A percentile compares a stretch with the other conserved stretches of the same genome.
Evolutionary conservation across 2,888 invertebrate genomes (phyloP).

Genomic region (Pheosia tremula): DNA sequence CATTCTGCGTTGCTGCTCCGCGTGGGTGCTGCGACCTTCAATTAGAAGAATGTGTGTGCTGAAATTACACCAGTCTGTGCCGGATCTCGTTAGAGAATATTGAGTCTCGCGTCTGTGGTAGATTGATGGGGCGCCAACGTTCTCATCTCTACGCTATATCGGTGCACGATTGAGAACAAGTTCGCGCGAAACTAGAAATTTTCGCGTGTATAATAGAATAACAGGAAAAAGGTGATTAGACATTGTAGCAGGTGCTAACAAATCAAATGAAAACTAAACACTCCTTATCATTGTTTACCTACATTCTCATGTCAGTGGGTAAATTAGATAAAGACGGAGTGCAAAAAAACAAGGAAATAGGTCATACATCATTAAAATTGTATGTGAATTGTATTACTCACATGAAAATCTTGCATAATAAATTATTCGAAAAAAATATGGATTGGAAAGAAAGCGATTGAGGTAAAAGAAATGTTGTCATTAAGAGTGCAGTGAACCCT

Average conservation of each 20-base stretch:
- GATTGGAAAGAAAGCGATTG: conserved; percentile 20
- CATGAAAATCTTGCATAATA: neutral
- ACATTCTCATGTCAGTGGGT: conserved; percentile 66
- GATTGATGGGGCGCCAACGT: conserved; percentile 62
- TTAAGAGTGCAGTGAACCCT: conserved; percentile 66
- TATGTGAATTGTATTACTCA: conserved; percentile 18
- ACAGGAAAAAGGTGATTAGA: conserved; percentile 51
- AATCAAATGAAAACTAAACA: conserved; percentile 53
- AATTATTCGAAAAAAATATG: neutral
- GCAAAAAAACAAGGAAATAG: conserved; percentile 45
- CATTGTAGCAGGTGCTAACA: conserved; percentile 34
- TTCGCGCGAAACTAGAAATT: conserved; percentile 36
- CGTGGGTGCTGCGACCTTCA: conserved; percentile 75
- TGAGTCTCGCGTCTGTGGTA: conserved; percentile 44
- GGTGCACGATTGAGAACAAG: conserved; percentile 48
- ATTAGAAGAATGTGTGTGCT: conserved; percentile 57
- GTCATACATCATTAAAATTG: conserved; percentile 35
- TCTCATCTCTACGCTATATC: conserved; percentile 44
- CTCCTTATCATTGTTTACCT: conserved; percentile 53
- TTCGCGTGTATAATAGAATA: conserved; percentile 35
- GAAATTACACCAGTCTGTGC: conserved; percentile 55
- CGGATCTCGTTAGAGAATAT: conserved; percentile 53
- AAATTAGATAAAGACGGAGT: conserved; percentile 62
- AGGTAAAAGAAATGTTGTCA: conserved; percentile 19
- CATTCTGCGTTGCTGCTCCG: conserved; percentile 49